Percentiles rank a stretch among this genome's conserved stretches.
These are phyloP conservation scores for Aplysia californica DNA, from an alignment of 1,140 invertebrate genomes.

Conservation along the genomic window DNA sequence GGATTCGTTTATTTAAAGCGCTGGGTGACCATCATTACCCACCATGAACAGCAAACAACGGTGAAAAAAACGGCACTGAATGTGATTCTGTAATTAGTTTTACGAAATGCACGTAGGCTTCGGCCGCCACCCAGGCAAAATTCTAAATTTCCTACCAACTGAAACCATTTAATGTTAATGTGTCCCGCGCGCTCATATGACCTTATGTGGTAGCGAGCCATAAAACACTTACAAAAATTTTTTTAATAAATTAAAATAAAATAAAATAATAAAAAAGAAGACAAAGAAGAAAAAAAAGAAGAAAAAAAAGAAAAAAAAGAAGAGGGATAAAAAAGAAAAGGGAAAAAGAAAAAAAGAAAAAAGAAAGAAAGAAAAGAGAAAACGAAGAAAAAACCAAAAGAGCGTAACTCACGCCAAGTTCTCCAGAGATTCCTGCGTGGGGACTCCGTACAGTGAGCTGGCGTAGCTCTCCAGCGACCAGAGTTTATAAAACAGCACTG, in stretches of 20 bases:
- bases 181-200: too few relatives aligned
- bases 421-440: constrained; percentile 34
- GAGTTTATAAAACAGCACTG: constrained; percentile 82
- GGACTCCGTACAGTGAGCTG: constrained; percentile 42
- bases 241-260: constrained; percentile 45
- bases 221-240: too few relatives aligned
- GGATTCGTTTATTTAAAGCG: too few relatives aligned
- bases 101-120: too few relatives aligned
- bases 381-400: constrained; percentile 67
- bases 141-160: too few relatives aligned
- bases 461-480: constrained; percentile 74
- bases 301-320: too few relatives aligned
- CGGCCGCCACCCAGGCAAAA: too few relatives aligned
- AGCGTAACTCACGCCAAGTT: constrained; percentile 66
- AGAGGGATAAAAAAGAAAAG: background rate
- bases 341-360: background rate
- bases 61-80: background rate
- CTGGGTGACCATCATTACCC: too few relatives aligned
- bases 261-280: constrained; percentile 3
- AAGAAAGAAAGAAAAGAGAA: constrained; percentile 1
- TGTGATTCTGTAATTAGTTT: background rate
- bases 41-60: background rate
- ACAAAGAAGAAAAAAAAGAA: background rate
- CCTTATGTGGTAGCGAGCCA: constrained; percentile 7
- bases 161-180: too few relatives aligned